These are phyloP conservation scores for Ganaspis brasiliensis DNA, from an alignment of 2,888 invertebrate species.

Conservation along the genomic window DNA sequence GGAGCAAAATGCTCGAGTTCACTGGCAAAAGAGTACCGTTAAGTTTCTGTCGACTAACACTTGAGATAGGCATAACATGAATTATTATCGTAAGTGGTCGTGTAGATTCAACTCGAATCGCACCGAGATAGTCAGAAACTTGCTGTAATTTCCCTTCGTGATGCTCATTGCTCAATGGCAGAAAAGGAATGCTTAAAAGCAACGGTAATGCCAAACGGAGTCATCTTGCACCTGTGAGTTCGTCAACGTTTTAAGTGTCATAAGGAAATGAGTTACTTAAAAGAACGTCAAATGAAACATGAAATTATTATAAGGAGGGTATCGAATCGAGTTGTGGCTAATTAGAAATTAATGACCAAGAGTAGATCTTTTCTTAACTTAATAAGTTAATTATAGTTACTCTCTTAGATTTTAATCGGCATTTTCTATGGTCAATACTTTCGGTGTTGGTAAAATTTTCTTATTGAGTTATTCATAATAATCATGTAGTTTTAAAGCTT, in stretches of 20 bases:
- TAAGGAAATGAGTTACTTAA: slow-evolving; percentile 5
- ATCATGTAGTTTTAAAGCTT: too few species aligned
- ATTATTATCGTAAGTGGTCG: slow-evolving; percentile 17
- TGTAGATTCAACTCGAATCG: slow-evolving; percentile 10
- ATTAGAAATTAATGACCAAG: too few species aligned
- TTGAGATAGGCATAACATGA: slow-evolving; percentile 17
- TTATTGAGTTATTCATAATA: too few species aligned
- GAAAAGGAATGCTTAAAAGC: slow-evolving; percentile 17
- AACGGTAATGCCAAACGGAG: slow-evolving; percentile 21
- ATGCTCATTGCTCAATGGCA: slow-evolving; percentile 1
- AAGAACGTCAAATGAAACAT: too few species aligned
- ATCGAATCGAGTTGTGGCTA: too few species aligned
- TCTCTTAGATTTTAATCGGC: too few species aligned
- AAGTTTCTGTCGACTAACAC: slow-evolving; percentile 13
- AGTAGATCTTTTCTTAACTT: too few species aligned
- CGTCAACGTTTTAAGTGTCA: slow-evolving; percentile 8
- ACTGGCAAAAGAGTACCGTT: slow-evolving; percentile 1
- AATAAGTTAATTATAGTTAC: too few species aligned
- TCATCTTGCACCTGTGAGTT: slow-evolving; percentile 18
- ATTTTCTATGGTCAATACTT: too few species aligned
- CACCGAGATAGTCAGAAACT: not conserved
- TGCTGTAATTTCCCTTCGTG: slow-evolving; percentile 16
- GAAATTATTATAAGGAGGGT: too few species aligned
- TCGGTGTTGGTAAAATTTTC: too few species aligned
- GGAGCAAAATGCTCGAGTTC: slow-evolving; percentile 10